Conservation (phyloP, 1,140 invertebrate species). For the Papilio glaucus region DNA sequence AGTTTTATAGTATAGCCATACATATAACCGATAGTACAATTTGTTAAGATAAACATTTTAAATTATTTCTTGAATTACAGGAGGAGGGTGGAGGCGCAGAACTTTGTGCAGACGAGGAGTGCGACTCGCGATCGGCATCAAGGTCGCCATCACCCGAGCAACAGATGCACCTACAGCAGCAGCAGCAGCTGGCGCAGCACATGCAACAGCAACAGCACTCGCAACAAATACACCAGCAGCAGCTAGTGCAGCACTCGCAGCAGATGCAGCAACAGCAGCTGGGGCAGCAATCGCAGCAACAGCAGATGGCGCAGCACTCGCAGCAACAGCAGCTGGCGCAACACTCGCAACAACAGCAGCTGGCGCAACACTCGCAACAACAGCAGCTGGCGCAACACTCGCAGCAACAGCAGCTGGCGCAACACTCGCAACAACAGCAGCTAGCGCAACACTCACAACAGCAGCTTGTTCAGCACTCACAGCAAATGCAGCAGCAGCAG, state of each 20-base stretch:
- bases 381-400: neutral
- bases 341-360: neutral
- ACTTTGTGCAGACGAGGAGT: conserved; percentile 42
- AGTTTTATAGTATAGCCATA: too few relatives aligned
- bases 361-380: neutral
- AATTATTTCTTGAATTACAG: conserved; percentile 40
- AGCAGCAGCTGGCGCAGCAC: conserved; percentile 29
- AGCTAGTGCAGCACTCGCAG: neutral
- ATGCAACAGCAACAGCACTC: conserved; percentile 39
- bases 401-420: neutral
- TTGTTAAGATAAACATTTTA: neutral
- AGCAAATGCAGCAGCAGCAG: neutral
- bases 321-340: neutral
- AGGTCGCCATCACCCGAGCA: conserved; percentile 42
- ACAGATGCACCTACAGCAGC: conserved; percentile 39
- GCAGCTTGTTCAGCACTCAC: neutral
- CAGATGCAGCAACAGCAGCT: neutral
- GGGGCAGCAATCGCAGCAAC: neutral
- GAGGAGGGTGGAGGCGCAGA: conserved; percentile 56
- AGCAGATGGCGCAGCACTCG: conserved; percentile 42
- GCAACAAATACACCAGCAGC: neutral
- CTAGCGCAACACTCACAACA: neutral
- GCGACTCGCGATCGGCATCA: conserved; percentile 33
- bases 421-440: neutral
- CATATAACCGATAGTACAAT: neutral